phyloP scores from a whole-genome alignment of 2,797 vertebrate genomes.

The Esox masquinongy region DNA sequence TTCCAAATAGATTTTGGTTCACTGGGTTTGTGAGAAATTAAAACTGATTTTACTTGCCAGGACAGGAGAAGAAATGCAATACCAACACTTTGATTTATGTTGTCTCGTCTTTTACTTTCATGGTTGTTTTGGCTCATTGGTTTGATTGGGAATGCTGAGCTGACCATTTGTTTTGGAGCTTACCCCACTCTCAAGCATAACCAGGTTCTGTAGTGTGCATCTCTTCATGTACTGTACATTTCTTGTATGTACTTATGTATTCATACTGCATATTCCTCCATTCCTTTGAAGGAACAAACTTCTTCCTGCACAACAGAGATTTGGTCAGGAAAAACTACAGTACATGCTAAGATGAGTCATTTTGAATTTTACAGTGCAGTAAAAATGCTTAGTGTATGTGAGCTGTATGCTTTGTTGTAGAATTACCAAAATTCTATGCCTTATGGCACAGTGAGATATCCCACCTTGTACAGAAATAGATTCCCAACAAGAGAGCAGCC shows the following conservation, averaged over 20 bases:
- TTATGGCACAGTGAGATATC: conserved; percentile 24
- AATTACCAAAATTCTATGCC: conserved; percentile 24
- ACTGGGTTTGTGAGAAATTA: background rate
- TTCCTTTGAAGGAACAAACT: background rate
- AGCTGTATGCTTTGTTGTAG: background rate
- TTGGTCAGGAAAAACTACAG: background rate
- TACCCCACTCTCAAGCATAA: background rate
- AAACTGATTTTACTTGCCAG: background rate
- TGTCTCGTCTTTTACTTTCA: background rate
- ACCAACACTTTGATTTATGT: background rate
- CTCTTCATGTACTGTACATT: background rate
- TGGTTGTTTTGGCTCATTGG: background rate
- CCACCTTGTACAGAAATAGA: conserved; percentile 52
- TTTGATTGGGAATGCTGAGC: background rate
- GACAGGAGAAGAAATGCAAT: background rate
- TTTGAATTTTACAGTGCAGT: conserved; percentile 2
- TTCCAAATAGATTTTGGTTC: background rate
- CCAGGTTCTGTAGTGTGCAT: background rate
- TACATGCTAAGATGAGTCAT: background rate
- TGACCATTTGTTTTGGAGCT: background rate
- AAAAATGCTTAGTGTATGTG: conserved; percentile 22
- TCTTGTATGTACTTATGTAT: background rate
- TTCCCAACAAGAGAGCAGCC: conserved; percentile 42
- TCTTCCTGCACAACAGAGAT: background rate
- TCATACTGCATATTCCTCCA: background rate